Base-by-base conservation (phyloP, 2,888 invertebrate genomes). In the Sarcophaga subvicina region DNA sequence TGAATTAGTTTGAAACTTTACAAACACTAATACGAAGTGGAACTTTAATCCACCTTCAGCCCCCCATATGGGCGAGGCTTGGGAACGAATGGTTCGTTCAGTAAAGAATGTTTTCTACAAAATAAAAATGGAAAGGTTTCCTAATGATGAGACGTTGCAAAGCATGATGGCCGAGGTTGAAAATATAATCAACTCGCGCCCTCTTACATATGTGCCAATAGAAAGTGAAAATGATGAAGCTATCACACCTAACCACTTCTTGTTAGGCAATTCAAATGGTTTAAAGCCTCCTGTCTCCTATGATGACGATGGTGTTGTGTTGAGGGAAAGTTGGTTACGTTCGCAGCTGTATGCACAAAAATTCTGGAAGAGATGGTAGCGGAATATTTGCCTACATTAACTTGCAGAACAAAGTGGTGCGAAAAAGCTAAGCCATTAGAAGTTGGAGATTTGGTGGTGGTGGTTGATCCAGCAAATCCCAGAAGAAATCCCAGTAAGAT, bases 31-130 rank as follows among this genome's bases (percentile, higher is more conserved):
- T 37, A 37, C 37, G 37, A 37, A 6, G 37, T 37, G 5, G 6
- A 37, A 37, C 37, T 37, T 6, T 37, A 37, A 37, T 37, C 37
- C 37, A 37, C 37, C 37, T 37, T 5, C 27, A 87, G 59, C 77
- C 1, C 82, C 82, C 14, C 71, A 82, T 22, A 76, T 81, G 73
- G 80, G 80, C 14, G 66, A 72, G 14, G 73, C 70, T 0, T 73
- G 67, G 71, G 80, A 80, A 64, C 64, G 80, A n/a, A 59, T 89
- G 11, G 82, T 88, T 1, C 79, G 67, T n/a, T 78, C 86, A 6
- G 80, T 89, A 73, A 77, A 12, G 37, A 37, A 37, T 6, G 37
- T 37, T 37, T 6, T 37, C 6, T 37, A 37, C 37, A 37, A 6
- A 37, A 79, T 88, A 5, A 63, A 79, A 6, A 0, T 20, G 11